Evolutionary conservation across 1,140 invertebrate species (phyloP).

Genomic region (Drosophila prosaltans): DNA sequence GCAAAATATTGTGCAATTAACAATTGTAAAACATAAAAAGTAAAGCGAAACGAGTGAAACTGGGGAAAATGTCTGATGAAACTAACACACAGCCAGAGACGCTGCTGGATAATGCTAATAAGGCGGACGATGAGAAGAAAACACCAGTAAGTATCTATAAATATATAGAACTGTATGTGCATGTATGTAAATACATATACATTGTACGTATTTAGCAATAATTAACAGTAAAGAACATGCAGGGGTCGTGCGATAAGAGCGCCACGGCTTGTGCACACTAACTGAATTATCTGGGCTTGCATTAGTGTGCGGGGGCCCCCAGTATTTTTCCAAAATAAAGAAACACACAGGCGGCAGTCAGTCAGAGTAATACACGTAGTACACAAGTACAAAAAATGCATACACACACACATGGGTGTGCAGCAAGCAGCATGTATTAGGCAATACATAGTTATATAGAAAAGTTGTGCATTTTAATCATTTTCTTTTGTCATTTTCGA

Average conservation of each 20-base stretch:
- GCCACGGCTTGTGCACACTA: conserved; percentile 31
- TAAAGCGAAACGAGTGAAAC: background rate
- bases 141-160: conserved; percentile 65
- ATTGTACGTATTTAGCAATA: conserved; percentile 44
- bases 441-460: background rate
- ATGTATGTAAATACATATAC: conserved; percentile 17
- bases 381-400: background rate
- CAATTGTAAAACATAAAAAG: background rate
- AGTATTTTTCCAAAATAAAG: conserved; percentile 72
- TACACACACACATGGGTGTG: background rate
- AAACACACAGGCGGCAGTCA: background rate
- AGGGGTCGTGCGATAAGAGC: conserved; percentile 66
- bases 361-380: background rate
- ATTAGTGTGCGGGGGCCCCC: conserved; percentile 9
- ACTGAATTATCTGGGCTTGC: conserved; percentile 63
- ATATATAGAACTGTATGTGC: conserved; percentile 9
- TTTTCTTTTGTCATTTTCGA: conserved; percentile 26
- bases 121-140: conserved; percentile 59
- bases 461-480: conserved; percentile 34
- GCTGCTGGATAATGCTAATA: conserved; percentile 41
- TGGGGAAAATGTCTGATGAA: conserved; percentile 62
- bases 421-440: background rate
- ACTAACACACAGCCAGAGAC: conserved; percentile 58
- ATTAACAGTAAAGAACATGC: conserved; percentile 54
- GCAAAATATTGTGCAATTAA: conserved; percentile 40